Conservation (phyloP, 2,888 invertebrate genomes). For the Protophormia terraenovae region DNA sequence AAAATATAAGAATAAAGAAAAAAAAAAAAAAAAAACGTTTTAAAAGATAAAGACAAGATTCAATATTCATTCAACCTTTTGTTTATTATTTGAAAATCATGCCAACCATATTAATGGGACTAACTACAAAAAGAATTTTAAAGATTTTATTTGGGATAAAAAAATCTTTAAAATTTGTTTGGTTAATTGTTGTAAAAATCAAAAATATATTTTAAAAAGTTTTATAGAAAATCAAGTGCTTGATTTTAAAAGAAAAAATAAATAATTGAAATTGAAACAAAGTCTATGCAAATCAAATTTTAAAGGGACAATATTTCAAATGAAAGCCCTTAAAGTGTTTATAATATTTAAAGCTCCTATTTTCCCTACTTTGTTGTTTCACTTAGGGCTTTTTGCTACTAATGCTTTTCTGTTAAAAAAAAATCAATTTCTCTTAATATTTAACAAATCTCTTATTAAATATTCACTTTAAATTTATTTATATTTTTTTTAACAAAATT, state of each 20-base stretch:
- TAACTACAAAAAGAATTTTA: background rate
- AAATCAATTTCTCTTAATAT: background rate
- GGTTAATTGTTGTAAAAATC: background rate
- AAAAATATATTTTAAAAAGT: no score
- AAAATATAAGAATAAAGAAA: no score
- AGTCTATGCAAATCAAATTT: no score
- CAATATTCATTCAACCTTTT: slow-evolving; percentile 36
- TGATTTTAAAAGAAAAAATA: no score
- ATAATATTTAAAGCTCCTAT: no score
- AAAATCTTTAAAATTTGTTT: background rate
- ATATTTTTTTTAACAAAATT: background rate
- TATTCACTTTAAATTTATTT: background rate
- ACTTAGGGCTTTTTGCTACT: no score
- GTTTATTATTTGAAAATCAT: slow-evolving; percentile 56
- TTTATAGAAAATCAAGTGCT: no score
- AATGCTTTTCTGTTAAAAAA: background rate
- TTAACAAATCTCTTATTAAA: background rate
- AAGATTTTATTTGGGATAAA: background rate
- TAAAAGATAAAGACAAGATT: slow-evolving; percentile 21
- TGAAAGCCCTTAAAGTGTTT: no score
- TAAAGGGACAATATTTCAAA: no score
- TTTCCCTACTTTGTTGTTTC: no score
- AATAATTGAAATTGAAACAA: no score
- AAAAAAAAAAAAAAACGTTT: background rate
- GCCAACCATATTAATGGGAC: slow-evolving; percentile 19